Evolutionary conservation across 1,140 invertebrate genomes (phyloP).

Genomic region (Drosophila subobscura): DNA sequence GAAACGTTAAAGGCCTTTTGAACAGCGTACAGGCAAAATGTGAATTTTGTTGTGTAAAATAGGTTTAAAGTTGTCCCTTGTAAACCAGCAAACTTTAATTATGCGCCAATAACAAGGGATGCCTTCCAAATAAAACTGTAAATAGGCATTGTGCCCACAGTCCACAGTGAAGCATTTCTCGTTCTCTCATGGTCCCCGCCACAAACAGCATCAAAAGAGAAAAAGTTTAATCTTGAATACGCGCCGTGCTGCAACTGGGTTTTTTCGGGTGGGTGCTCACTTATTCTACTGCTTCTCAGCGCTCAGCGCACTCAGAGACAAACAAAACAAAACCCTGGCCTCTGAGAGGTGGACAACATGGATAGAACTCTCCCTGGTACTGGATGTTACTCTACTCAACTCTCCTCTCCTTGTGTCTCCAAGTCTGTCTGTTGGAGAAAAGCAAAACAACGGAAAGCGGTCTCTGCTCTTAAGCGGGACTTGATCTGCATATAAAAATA

Average conservation of each 20-base stretch:
- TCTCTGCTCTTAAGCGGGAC: constrained; percentile 75
- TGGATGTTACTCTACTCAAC: constrained; percentile 16
- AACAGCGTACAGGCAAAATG: constrained; percentile 8
- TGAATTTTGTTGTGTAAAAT: too few relatives aligned
- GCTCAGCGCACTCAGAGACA: constrained; percentile 47
- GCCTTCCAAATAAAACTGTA: too few relatives aligned
- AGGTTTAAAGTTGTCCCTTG: not conserved
- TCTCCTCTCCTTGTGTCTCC: constrained; percentile 41
- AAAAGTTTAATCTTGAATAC: constrained; percentile 70
- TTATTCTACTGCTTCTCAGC: constrained; percentile 52
- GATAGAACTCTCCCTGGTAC: constrained; percentile 60
- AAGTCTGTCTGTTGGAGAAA: constrained; percentile 27
- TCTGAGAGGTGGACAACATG: constrained; percentile 7
- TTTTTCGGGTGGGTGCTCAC: constrained; percentile 60
- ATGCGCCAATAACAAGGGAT: too few relatives aligned
- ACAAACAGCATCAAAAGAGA: constrained; percentile 68
- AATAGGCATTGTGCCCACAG: too few relatives aligned
- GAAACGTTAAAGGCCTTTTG: constrained; percentile 57
- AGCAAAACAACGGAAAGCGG: constrained; percentile 11
- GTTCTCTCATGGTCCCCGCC: constrained; percentile 22
- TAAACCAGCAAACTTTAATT: too few relatives aligned
- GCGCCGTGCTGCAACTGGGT: constrained; percentile 28
- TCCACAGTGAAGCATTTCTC: too few relatives aligned
- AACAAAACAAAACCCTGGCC: constrained; percentile 1
- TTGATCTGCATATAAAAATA: constrained; percentile 78